These are phyloP conservation scores for Agrotis puta DNA, from an alignment of 2,888 invertebrate species.

Conservation along the genomic window DNA sequence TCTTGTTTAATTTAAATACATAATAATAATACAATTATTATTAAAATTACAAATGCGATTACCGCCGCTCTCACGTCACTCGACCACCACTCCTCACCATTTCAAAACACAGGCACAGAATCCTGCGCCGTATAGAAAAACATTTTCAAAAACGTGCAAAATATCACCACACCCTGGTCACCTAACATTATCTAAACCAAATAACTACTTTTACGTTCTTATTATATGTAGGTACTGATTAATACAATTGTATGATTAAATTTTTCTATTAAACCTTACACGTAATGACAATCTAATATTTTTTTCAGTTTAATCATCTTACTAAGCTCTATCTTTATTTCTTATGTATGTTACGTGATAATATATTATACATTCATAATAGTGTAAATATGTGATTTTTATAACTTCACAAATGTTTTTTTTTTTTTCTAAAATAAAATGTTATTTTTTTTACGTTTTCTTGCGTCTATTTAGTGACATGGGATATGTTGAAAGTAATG, in stretches of 20 bases:
- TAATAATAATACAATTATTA: constrained; percentile 72
- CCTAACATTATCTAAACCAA: constrained; percentile 90
- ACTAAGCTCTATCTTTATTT: constrained; percentile 90
- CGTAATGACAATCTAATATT: constrained; percentile 84
- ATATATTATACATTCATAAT: constrained; percentile 88
- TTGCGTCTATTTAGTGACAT: constrained; percentile 75
- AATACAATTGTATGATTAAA: constrained; percentile 87
- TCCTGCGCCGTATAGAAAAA: constrained; percentile 88
- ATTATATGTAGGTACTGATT: constrained; percentile 85
- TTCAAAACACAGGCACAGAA: constrained; percentile 84
- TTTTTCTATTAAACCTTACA: constrained; percentile 86
- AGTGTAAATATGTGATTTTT: constrained; percentile 90
- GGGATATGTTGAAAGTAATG: constrained; percentile 77
- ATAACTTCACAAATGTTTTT: constrained; percentile 80
- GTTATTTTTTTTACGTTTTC: constrained; percentile 63
- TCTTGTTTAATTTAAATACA: constrained; percentile 76
- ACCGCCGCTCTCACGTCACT: constrained; percentile 78
- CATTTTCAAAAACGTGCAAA: constrained; percentile 91
- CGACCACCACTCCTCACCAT: constrained; percentile 83
- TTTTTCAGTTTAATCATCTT: constrained; percentile 86
- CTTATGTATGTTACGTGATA: constrained; percentile 87
- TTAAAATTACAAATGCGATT: constrained; percentile 85
- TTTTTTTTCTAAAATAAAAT: constrained; percentile 80
- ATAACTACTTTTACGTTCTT: constrained; percentile 87
- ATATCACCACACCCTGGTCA: constrained; percentile 91